These are phyloP conservation scores for Miichthys miiuy DNA, from an alignment of 2,797 vertebrate genomes.

Conservation along the genomic window DNA sequence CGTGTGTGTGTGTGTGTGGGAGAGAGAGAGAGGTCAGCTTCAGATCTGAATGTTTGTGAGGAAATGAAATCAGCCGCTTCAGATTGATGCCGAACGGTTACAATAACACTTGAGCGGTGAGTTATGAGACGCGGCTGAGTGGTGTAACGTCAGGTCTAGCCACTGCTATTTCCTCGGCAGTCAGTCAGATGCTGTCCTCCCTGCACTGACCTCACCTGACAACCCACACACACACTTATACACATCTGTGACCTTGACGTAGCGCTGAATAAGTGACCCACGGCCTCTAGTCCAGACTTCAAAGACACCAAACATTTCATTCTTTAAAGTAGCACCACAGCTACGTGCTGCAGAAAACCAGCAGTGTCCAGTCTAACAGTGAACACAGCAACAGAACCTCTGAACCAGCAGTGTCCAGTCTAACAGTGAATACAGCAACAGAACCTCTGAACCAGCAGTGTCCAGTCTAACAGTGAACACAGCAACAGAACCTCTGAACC, in stretches of 20 bases:
- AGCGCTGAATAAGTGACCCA: slow-evolving; percentile 22
- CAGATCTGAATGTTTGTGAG: slow-evolving; percentile 31
- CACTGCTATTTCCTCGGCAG: slow-evolving; percentile 65
- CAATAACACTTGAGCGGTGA: slow-evolving; percentile 65
- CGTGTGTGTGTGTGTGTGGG: background rate
- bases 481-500: no score
- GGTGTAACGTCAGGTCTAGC: slow-evolving; percentile 66
- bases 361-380: no score
- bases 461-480: no score
- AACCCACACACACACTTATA: slow-evolving; percentile 17
- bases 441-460: no score
- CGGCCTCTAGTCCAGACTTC: slow-evolving; percentile 17
- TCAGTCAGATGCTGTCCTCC: slow-evolving; percentile 51
- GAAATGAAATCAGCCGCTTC: slow-evolving; percentile 58
- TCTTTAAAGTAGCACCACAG: no score
- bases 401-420: no score
- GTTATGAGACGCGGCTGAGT: slow-evolving; percentile 64
- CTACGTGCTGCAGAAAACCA: no score
- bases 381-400: no score
- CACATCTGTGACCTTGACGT: slow-evolving; percentile 37
- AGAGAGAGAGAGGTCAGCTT: background rate
- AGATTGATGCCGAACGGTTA: slow-evolving; percentile 62
- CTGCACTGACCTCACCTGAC: slow-evolving; percentile 62
- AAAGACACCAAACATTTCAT: background rate
- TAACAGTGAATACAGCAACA: no score